Percentiles rank a stretch among this genome's conserved stretches.
These are phyloP conservation scores for Oriolus oriolus DNA, from an alignment of 2,113 vertebrate species.

Conservation along the genomic window DNA sequence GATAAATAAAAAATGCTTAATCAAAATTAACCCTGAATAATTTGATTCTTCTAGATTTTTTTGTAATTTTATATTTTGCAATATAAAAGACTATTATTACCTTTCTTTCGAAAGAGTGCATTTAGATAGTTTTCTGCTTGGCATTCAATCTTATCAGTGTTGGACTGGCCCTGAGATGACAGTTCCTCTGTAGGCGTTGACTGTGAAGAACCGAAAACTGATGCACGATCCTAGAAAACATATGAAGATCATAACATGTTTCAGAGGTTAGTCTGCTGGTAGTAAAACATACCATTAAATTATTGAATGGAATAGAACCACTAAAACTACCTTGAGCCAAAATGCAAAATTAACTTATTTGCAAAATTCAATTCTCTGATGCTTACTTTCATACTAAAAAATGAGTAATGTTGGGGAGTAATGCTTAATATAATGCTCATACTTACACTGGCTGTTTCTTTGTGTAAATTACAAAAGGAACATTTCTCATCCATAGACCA, in stretches of 20 bases:
- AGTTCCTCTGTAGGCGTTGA: conserved; percentile 90
- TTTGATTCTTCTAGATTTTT: background rate
- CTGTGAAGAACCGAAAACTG: conserved; percentile 84
- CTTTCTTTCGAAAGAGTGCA: conserved; percentile 98
- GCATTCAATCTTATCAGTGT: conserved; percentile 92
- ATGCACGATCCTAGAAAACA: conserved; percentile 81
- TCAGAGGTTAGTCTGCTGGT: background rate
- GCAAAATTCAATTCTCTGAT: background rate
- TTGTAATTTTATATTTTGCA: background rate
- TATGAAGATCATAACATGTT: background rate
- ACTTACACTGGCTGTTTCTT: conserved; percentile 94
- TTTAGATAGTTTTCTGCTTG: conserved; percentile 97
- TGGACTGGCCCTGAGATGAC: conserved; percentile 89
- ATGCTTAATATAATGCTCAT: conserved; percentile 24
- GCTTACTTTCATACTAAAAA: background rate
- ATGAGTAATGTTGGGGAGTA: background rate
- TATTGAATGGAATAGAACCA: background rate
- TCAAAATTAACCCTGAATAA: background rate
- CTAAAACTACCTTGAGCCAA: background rate
- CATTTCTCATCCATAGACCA: conserved; percentile 93
- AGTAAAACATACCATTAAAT: background rate
- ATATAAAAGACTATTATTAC: conserved; percentile 68
- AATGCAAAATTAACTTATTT: background rate
- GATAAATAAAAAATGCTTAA: background rate
- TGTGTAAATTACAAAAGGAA: conserved; percentile 94